A percentile compares a stretch with the other conserved stretches of the same genome.
phyloP scores from a whole-genome alignment of 2,797 vertebrate genomes.

The Psittacula derbiana region DNA sequence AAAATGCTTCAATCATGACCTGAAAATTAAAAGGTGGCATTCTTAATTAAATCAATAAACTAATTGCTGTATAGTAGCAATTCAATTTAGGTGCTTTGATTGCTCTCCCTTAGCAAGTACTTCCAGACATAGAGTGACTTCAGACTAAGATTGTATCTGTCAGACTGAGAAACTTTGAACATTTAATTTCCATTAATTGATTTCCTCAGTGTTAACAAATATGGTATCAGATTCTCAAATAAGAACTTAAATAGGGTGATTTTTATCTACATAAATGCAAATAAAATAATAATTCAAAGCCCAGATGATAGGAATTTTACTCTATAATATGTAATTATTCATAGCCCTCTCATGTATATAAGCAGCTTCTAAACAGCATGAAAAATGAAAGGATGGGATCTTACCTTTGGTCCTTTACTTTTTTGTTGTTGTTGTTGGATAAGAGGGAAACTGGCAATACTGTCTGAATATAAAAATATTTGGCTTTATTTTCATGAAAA shows the following conservation, averaged over 20 bases:
- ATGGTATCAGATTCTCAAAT: conserved; percentile 88
- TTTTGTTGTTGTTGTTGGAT: neutral
- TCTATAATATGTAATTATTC: conserved; percentile 74
- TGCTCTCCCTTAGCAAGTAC: conserved; percentile 86
- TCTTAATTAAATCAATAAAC: conserved; percentile 99
- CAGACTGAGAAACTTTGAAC: conserved; percentile 88
- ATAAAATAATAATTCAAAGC: conserved; percentile 78
- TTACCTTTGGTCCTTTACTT: neutral
- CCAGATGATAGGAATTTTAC: conserved; percentile 70
- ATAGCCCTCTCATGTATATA: conserved; percentile 66
- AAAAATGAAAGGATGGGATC: conserved; percentile 42
- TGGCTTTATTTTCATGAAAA: conserved; percentile 33
- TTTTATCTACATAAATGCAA: conserved; percentile 80
- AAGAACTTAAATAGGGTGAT: conserved; percentile 69
- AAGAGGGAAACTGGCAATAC: neutral
- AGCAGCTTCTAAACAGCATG: conserved; percentile 47
- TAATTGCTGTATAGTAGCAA: conserved; percentile 94
- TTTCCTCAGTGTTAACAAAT: conserved; percentile 92
- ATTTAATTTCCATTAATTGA: conserved; percentile 97
- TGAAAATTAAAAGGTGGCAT: conserved; percentile 93
- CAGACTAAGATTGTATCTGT: conserved; percentile 87
- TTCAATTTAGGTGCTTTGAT: conserved; percentile 92
- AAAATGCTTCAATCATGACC: conserved; percentile 85
- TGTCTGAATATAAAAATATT: conserved; percentile 22
- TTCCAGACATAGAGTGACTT: conserved; percentile 84